Conservation (phyloP, 1,140 invertebrate genomes). For the Oedothorax gibbosus region DNA sequence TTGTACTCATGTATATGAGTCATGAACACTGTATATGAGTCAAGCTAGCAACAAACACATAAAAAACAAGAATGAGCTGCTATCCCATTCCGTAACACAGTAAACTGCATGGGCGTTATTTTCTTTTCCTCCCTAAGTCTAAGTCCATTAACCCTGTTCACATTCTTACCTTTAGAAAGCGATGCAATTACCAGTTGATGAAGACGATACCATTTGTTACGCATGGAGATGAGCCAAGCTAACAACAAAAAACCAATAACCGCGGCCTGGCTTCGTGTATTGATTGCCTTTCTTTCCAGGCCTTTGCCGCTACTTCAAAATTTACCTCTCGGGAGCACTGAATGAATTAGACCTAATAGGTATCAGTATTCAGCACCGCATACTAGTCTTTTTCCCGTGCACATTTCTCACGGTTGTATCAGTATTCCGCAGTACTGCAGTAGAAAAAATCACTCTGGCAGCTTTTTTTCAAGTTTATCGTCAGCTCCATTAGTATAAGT, state of each 20-base stretch:
- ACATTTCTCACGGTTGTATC: too few relatives aligned
- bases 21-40: too few relatives aligned
- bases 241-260: slow-evolving; percentile 56
- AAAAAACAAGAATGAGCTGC: too few relatives aligned
- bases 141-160: slow-evolving; percentile 48
- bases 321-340: slow-evolving; percentile 25
- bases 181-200: slow-evolving; percentile 52
- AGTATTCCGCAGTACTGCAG: too few relatives aligned
- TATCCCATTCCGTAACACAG: not conserved
- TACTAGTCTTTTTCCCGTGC: too few relatives aligned
- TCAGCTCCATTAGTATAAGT: too few relatives aligned
- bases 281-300: slow-evolving; percentile 41
- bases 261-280: slow-evolving; percentile 27
- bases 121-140: slow-evolving; percentile 10
- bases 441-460: not conserved
- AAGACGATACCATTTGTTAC: slow-evolving; percentile 57
- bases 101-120: slow-evolving; percentile 22
- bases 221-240: slow-evolving; percentile 43
- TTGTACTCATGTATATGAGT: too few relatives aligned
- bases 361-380: not conserved
- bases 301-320: slow-evolving; percentile 13
- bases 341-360: slow-evolving; percentile 33
- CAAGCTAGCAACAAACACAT: too few relatives aligned
- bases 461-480: not conserved
- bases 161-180: slow-evolving; percentile 56